Percentiles rank a stretch among this genome's conserved stretches.
Conservation (phyloP, 2,888 invertebrate species). For the Acanthosepion lycidas region DNA sequence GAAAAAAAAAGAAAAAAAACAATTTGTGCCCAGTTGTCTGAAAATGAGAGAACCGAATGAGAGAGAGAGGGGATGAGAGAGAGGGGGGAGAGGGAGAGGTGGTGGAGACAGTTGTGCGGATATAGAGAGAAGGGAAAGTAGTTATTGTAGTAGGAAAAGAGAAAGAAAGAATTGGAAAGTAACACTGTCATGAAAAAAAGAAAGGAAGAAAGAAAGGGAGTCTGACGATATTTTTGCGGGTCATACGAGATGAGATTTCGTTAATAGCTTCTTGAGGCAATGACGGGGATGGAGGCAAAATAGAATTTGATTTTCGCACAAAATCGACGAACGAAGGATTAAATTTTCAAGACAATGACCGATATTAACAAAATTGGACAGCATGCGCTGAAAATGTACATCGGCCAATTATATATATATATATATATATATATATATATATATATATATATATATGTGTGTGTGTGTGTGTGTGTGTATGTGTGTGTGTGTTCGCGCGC, state of each 20-base stretch:
- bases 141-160: neutral
- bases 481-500: no score
- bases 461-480: neutral
- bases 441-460: neutral
- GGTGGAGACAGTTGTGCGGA: neutral
- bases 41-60: neutral
- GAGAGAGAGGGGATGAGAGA: neutral
- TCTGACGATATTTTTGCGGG: neutral
- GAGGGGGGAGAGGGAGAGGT: neutral
- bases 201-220: neutral
- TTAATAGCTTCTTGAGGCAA: neutral
- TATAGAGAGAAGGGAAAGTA: neutral
- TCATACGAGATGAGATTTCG: conserved; percentile 22
- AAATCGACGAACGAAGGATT: neutral
- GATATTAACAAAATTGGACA: conserved; percentile 8
- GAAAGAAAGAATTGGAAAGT: neutral
- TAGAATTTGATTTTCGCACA: neutral
- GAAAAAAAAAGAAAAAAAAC: neutral
- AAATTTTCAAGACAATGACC: neutral
- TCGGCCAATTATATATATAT: neutral
- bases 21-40: neutral
- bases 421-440: neutral
- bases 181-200: neutral
- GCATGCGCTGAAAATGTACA: neutral
- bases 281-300: neutral